These are phyloP conservation scores for Henricia sp. DNA, from an alignment of 53 echinoderm and acorn worm species.

Conservation along the genomic window DNA sequence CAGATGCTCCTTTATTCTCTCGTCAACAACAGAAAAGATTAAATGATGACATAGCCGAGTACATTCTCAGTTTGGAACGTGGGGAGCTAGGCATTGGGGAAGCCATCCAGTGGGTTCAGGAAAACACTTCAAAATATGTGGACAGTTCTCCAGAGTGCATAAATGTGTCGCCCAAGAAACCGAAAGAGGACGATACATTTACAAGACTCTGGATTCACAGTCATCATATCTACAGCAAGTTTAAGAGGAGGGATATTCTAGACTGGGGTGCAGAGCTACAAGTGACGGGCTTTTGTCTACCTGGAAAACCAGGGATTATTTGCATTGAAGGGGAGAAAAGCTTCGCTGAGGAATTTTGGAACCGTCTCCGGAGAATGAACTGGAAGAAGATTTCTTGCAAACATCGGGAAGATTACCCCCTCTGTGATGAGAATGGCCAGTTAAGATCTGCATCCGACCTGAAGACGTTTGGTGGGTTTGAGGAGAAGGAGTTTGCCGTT, in stretches of 20 bases:
- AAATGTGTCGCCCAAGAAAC: conserved; percentile 37
- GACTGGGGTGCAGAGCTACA: conserved; percentile 76
- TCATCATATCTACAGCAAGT: conserved; percentile 97
- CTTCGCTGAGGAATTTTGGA: conserved; percentile 88
- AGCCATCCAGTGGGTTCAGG: conserved; percentile 89
- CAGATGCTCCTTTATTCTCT: conserved; percentile 61
- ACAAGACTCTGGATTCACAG: conserved; percentile 94
- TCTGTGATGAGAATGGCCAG: conserved; percentile 47
- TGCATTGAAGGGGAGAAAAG: conserved; percentile 89
- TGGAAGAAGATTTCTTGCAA: conserved; percentile 99
- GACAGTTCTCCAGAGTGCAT: no score
- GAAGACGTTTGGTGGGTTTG: conserved; percentile 74
- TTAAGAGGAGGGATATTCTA: conserved; percentile 84
- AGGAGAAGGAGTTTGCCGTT: conserved; percentile 89
- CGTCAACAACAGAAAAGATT: conserved; percentile 74
- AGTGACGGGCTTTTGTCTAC: conserved; percentile 89
- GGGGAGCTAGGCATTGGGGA: conserved; percentile 83
- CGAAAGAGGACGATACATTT: conserved; percentile 65
- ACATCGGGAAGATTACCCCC: conserved; percentile 85
- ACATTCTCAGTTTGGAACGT: conserved; percentile 68
- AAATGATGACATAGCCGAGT: conserved; percentile 80
- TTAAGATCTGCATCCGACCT: conserved; percentile 35
- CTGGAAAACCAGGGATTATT: conserved; percentile 96
- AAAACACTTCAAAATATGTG: conserved; percentile 71
- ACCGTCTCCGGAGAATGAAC: conserved; percentile 73